These are phyloP conservation scores for Myopa tessellatipennis DNA, from an alignment of 2,888 invertebrate genomes.

Conservation along the genomic window DNA sequence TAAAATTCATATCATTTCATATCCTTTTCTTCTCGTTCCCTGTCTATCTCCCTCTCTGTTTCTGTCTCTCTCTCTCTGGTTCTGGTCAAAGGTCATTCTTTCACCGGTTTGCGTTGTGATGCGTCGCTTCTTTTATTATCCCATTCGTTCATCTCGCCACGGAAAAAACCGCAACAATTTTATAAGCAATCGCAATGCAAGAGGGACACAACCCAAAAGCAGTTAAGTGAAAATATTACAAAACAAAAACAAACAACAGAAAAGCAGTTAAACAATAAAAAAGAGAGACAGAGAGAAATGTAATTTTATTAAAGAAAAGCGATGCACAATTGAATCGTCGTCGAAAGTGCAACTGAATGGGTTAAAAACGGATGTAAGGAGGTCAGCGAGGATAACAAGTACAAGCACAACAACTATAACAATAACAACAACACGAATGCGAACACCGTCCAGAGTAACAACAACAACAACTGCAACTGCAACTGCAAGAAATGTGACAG, in stretches of 20 bases:
- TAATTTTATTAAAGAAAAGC: background rate
- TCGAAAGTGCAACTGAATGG: background rate
- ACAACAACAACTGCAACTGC: background rate
- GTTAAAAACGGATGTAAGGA: conserved; percentile 4
- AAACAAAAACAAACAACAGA: conserved; percentile 31
- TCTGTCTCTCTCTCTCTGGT: background rate
- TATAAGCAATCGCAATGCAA: conserved; percentile 21
- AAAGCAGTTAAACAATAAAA: conserved; percentile 17
- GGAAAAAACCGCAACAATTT: conserved; percentile 19
- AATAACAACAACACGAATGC: background rate
- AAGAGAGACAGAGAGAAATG: background rate
- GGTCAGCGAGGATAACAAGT: conserved; percentile 13
- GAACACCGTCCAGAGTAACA: background rate
- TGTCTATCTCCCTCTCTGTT: no score
- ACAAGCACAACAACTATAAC: background rate
- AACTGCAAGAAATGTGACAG: background rate
- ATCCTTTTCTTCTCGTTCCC: background rate
- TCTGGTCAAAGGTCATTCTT: background rate
- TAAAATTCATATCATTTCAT: conserved; percentile 1
- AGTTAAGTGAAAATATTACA: conserved; percentile 33
- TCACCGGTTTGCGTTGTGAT: conserved; percentile 8
- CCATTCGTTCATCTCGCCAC: background rate
- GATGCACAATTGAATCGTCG: background rate
- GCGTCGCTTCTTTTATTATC: background rate
- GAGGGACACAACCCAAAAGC: background rate